These are phyloP conservation scores for Macrosteles quadrilineatus DNA, from an alignment of 1,140 invertebrate genomes.

Conservation along the genomic window DNA sequence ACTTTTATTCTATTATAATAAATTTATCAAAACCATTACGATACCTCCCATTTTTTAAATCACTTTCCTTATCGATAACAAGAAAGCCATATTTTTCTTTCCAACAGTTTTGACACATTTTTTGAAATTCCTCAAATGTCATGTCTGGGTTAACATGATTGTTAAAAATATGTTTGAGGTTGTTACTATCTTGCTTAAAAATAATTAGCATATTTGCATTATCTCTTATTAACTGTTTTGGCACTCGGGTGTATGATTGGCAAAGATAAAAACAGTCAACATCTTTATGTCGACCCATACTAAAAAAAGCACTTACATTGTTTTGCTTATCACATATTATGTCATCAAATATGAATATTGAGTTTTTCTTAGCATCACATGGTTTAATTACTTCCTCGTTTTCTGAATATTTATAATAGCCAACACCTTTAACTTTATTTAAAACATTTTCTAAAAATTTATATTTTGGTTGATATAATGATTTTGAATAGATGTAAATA, in stretches of 20 bases:
- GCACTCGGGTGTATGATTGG: conserved; percentile 48
- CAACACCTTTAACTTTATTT: conserved; percentile 37
- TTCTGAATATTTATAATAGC: conserved; percentile 38
- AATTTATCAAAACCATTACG: conserved; percentile 44
- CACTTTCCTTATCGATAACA: conserved; percentile 45
- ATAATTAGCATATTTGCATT: conserved; percentile 48
- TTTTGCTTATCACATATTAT: conserved; percentile 48
- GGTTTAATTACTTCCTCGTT: conserved; percentile 44
- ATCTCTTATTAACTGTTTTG: conserved; percentile 49
- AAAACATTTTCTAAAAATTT: conserved; percentile 39
- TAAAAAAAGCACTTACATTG: conserved; percentile 47
- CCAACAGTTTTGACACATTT: conserved; percentile 15
- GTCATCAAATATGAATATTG: conserved; percentile 51
- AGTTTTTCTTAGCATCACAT: conserved; percentile 42
- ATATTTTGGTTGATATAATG: conserved; percentile 45
- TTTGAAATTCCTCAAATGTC: conserved; percentile 13
- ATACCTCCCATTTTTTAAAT: conserved; percentile 44
- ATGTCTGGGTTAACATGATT: conserved; percentile 20
- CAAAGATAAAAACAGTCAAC: conserved; percentile 49
- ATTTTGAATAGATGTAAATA: conserved; percentile 46
- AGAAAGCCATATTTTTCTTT: conserved; percentile 42
- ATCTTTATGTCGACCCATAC: conserved; percentile 48
- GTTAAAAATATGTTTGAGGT: conserved; percentile 27
- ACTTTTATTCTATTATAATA: not conserved
- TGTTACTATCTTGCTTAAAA: conserved; percentile 25